phyloP scores from a whole-genome alignment of 2,113 vertebrate genomes.

The Prolemur simus region DNA sequence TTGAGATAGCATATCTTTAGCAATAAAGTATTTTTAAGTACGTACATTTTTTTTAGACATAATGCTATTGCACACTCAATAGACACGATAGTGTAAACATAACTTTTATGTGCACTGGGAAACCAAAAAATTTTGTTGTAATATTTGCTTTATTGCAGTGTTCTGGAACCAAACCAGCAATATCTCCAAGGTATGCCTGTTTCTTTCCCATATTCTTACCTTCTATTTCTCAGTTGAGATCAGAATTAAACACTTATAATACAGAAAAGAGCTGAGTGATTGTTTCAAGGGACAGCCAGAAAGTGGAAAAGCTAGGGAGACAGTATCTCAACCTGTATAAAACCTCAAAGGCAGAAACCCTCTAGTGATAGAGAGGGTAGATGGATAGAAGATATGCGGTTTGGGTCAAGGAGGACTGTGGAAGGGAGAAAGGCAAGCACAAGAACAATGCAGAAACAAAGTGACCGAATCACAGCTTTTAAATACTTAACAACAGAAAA shows the following conservation, averaged over 20 bases:
- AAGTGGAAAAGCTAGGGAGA: not conserved
- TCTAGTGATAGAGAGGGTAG: not conserved
- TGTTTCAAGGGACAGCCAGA: not conserved
- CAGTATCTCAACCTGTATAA: not conserved
- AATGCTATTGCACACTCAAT: not conserved
- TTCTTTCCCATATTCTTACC: not conserved
- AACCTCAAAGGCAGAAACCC: not conserved
- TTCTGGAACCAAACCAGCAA: not conserved
- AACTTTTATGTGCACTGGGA: not conserved
- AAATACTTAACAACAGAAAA: not conserved
- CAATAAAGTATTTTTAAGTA: not conserved
- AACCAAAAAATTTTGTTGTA: not conserved
- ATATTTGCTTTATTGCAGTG: not conserved
- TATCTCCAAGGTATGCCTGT: not conserved
- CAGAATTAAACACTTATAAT: not conserved
- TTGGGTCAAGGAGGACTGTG: not conserved
- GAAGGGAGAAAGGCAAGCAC: not conserved
- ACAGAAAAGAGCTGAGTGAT: not conserved
- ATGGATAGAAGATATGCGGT: not conserved
- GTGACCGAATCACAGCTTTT: not conserved
- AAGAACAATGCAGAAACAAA: not conserved
- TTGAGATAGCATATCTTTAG: not conserved
- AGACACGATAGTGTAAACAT: not conserved
- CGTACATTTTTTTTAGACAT: not conserved
- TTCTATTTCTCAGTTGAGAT: not conserved